Evolutionary conservation across 2,888 invertebrate species (phyloP), one percentile per base, ranked within the genome.

Genomic region (Acronicta psi): DNA sequence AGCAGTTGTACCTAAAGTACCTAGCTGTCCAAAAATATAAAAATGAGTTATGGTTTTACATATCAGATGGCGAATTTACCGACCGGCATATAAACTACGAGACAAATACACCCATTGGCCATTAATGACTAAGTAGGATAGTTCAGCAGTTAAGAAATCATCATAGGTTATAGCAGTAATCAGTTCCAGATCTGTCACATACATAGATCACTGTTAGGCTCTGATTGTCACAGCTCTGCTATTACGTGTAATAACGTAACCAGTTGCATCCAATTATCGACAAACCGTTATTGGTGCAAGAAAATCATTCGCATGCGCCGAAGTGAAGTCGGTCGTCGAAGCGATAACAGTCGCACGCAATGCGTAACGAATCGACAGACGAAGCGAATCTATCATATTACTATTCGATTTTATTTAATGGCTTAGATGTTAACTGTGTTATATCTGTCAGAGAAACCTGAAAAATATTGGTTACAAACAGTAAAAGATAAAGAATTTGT

Each of bases 341-440:
- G 66, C 71, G 77, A 81, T 81, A 84, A 77, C 78, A 73, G 70
- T 74, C 51, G 63, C 66, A 69, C 58, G 68, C 63, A 65, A 78
- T 44, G 72, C 75, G 66, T 72, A 63, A 49, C 75, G 51, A 79
- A 81, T 80, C 45, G 56, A 56, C 59, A 67, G 53, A 69, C 67
- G 70, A 67, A 69, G 41, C 55, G 57, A 63, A 69, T 69, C 52
- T 50, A 46, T 55, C 13, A 57, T 45, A 46, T 67, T 50, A 53
- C 17, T 67, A 36, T 58, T 37, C n/a, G 46, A 57, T 38, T 34
- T 14, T 45, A 42, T 36, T 11, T 38, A 14, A 45, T 31, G 46
- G 10, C 51, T 50, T 43, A 4, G 11, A 14, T 31, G n/a, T 10
- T 11, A 37, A 37, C n/a, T 34, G 34, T 34, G n/a, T n/a, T 34